Conservation (phyloP, 2,888 invertebrate genomes). For the Andrena dorsata region DNA sequence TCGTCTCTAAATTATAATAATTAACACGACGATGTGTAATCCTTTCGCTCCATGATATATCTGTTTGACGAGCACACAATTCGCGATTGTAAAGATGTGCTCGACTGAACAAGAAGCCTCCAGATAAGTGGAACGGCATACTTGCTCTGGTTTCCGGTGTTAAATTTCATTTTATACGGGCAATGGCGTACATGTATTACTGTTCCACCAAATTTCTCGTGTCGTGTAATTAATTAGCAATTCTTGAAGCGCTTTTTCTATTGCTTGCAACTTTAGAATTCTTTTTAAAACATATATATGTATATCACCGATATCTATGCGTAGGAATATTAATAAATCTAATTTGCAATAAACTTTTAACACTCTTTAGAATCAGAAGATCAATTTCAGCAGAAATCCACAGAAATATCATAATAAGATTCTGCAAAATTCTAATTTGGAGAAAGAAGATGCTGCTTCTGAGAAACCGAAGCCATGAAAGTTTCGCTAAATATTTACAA, state of each 20-base stretch:
- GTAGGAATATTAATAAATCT: too few species aligned
- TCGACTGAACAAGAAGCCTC: not conserved
- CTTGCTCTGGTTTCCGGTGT: not conserved
- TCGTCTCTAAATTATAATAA: slow-evolving; percentile 22
- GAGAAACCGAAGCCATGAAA: too few species aligned
- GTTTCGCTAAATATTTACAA: too few species aligned
- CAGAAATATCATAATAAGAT: too few species aligned
- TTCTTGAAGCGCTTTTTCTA: not conserved
- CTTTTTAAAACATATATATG: not conserved
- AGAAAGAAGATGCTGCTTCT: too few species aligned
- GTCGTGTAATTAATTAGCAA: not conserved
- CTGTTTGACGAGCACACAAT: not conserved
- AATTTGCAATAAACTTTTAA: too few species aligned
- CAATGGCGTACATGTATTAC: not conserved
- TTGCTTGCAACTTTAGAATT: not conserved
- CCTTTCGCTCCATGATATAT: not conserved
- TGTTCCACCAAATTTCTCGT: not conserved
- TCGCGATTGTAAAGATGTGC: not conserved
- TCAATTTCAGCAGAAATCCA: too few species aligned
- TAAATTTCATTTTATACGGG: not conserved
- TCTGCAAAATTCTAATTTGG: too few species aligned
- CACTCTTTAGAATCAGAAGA: too few species aligned
- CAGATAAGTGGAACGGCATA: not conserved
- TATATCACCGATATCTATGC: too few species aligned
- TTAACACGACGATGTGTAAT: slow-evolving; percentile 16